Conservation (phyloP, 2,888 invertebrate species). For the Heliconius sara region DNA sequence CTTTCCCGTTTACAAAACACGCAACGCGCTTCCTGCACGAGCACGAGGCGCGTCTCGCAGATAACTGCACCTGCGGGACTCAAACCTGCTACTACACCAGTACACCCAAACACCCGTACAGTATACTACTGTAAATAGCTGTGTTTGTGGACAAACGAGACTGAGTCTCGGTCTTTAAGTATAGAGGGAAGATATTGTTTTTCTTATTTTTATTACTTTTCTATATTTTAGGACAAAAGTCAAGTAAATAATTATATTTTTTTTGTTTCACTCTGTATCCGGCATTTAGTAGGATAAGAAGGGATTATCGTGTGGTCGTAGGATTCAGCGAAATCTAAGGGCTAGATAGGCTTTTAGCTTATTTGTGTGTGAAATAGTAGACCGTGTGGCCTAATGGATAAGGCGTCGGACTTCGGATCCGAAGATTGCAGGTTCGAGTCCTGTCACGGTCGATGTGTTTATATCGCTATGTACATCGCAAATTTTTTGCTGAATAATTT, state of each 20-base stretch:
- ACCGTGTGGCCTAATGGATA: conserved; percentile 89
- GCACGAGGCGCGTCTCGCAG: background rate
- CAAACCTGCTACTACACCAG: background rate
- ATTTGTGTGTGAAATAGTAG: conserved; percentile 44
- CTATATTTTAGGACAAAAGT: too few species aligned
- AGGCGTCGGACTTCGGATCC: conserved; percentile 89
- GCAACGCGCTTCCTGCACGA: conserved; percentile 14
- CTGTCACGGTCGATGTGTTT: conserved; percentile 85
- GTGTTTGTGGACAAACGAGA: background rate
- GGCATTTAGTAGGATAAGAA: too few species aligned
- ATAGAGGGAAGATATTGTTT: background rate
- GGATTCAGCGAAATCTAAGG: too few species aligned
- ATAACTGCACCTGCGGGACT: background rate
- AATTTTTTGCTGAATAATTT: too few species aligned
- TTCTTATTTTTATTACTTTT: background rate
- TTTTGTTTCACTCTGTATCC: too few species aligned
- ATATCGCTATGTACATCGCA: too few species aligned
- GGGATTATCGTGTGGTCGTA: too few species aligned
- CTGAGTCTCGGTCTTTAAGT: background rate
- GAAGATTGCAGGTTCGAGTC: conserved; percentile 89
- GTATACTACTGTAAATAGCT: background rate
- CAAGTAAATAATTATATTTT: too few species aligned
- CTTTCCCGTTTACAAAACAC: conserved; percentile 17
- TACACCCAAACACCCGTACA: too few species aligned
- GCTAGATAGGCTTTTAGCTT: too few species aligned